These are phyloP conservation scores for Oithona nana DNA, from an alignment of 2,888 invertebrate genomes.

Conservation along the genomic window DNA sequence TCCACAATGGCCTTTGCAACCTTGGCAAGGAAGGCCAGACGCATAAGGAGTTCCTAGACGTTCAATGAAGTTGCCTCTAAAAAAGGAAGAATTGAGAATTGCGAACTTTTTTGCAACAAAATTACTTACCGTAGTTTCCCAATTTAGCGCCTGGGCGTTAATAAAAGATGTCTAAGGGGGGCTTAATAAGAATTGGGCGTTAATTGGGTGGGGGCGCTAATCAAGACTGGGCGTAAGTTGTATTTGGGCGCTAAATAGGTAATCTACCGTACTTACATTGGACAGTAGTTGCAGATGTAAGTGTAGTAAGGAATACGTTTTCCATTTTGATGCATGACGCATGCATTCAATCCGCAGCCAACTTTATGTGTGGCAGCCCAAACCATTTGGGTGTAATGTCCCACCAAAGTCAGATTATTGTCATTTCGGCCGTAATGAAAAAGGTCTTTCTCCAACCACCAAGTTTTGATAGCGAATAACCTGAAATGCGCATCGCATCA, in stretches of 20 bases:
- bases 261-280: slow-evolving; percentile 40
- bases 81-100: slow-evolving; percentile 37
- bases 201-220: too few species aligned
- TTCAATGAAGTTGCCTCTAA: slow-evolving; percentile 40
- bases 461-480: slow-evolving; percentile 56
- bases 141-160: too few species aligned
- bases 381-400: slow-evolving; percentile 64
- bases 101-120: too few species aligned
- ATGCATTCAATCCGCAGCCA: slow-evolving; percentile 53
- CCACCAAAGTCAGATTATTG: slow-evolving; percentile 42
- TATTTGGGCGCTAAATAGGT: not conserved
- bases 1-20: slow-evolving; percentile 43
- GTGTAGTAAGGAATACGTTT: slow-evolving; percentile 40
- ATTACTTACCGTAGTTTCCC: too few species aligned
- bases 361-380: slow-evolving; percentile 58
- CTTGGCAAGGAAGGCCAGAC: slow-evolving; percentile 37
- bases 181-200: too few species aligned
- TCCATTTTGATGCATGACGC: slow-evolving; percentile 27
- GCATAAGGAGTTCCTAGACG: slow-evolving; percentile 46
- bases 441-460: slow-evolving; percentile 53
- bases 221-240: too few species aligned
- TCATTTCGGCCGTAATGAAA: slow-evolving; percentile 46
- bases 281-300: slow-evolving; percentile 67
- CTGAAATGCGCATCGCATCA: too few species aligned
- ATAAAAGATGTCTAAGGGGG: too few species aligned